Conservation (phyloP, 2,888 invertebrate species). For the Spodoptera exigua region DNA sequence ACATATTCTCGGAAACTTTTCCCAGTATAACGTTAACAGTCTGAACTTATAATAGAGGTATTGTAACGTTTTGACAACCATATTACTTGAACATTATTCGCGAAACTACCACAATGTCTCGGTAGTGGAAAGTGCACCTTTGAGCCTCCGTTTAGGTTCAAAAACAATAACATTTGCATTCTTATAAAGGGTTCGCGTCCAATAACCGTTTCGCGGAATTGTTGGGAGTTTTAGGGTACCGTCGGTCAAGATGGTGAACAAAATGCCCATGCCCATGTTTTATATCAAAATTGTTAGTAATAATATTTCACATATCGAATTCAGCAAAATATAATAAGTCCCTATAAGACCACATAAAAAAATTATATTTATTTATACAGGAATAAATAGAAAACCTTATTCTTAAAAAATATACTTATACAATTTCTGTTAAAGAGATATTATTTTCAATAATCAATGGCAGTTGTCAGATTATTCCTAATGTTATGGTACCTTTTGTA, state of each 20-base stretch:
- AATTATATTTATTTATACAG: too few species aligned
- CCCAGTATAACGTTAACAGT: slow-evolving; percentile 15
- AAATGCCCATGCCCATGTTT: neutral
- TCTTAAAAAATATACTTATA: too few species aligned
- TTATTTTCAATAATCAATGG: too few species aligned
- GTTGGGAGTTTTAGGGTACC: slow-evolving; percentile 39
- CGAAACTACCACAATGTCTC: slow-evolving; percentile 55
- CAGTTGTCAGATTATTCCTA: too few species aligned
- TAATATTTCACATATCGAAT: neutral
- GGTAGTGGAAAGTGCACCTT: slow-evolving; percentile 67
- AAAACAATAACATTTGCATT: slow-evolving; percentile 77
- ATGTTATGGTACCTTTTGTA: too few species aligned
- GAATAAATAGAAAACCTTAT: too few species aligned
- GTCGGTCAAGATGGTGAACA: slow-evolving; percentile 4
- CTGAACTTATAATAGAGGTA: slow-evolving; percentile 33
- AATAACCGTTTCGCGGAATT: slow-evolving; percentile 65
- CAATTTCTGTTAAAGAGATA: too few species aligned
- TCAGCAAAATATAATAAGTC: too few species aligned
- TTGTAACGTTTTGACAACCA: slow-evolving; percentile 29
- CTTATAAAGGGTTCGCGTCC: slow-evolving; percentile 68
- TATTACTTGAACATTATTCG: slow-evolving; percentile 55
- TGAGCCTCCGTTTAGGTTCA: slow-evolving; percentile 62
- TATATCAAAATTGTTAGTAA: too few species aligned
- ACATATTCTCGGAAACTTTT: slow-evolving; percentile 22
- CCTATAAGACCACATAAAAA: too few species aligned